Evolutionary conservation across 2,797 vertebrate genomes (phyloP).

Genomic region (Lacerta agilis): DNA sequence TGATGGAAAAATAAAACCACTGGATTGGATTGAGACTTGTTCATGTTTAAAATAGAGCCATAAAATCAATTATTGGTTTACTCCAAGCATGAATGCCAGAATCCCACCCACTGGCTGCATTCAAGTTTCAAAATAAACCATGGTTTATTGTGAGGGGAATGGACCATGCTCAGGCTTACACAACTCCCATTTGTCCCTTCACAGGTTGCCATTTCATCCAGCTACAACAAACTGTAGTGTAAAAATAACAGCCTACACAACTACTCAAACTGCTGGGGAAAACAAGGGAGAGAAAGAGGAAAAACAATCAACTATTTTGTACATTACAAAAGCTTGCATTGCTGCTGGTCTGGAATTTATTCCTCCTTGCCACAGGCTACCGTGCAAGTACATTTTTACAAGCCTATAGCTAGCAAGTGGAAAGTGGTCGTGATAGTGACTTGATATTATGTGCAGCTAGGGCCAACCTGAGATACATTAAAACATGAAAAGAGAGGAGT

Average conservation of each 20-base stretch:
- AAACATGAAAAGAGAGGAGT: neutral
- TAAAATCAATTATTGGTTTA: neutral
- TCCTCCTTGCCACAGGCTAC: neutral
- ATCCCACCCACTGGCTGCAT: too few species aligned
- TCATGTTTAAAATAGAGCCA: neutral
- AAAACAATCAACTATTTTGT: neutral
- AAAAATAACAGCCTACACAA: too few species aligned
- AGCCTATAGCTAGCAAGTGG: neutral
- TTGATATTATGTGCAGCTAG: neutral
- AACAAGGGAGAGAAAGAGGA: neutral
- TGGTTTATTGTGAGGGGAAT: too few species aligned
- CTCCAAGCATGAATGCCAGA: too few species aligned
- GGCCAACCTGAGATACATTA: neutral
- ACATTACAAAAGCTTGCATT: neutral
- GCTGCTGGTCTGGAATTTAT: neutral
- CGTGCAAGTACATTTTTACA: neutral
- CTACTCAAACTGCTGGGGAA: neutral
- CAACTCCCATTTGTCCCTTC: too few species aligned
- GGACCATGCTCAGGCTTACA: too few species aligned
- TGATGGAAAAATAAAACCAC: neutral
- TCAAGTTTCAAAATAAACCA: too few species aligned
- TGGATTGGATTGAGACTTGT: neutral
- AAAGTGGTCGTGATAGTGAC: neutral
- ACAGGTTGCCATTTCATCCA: too few species aligned
- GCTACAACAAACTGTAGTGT: too few species aligned